These are phyloP conservation scores for Dasypus novemcinctus DNA, from an alignment of 2,113 vertebrate genomes.

Conservation along the genomic window DNA sequence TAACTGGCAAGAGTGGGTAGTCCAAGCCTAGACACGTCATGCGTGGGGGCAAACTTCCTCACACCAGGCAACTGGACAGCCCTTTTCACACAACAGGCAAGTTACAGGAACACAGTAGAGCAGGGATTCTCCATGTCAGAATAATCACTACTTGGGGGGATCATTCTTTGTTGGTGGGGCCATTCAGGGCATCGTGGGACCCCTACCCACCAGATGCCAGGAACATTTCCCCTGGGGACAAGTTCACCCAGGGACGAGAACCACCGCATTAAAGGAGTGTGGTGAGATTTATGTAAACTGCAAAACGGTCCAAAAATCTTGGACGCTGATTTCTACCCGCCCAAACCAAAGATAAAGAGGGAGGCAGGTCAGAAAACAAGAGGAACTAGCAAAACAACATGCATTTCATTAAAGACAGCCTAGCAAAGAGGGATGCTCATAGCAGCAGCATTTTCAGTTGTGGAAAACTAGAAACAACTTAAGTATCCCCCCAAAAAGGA, in stretches of 20 bases:
- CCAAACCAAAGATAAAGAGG: neutral
- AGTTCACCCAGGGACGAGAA: neutral
- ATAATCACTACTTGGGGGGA: rapidly evolving
- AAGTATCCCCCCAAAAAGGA: neutral
- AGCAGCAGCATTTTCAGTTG: rapidly evolving
- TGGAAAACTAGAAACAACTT: neutral
- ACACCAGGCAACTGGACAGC: rapidly evolving
- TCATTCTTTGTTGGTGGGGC: rapidly evolving
- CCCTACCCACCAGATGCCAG: neutral
- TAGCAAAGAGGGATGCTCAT: rapidly evolving
- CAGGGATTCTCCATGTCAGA: rapidly evolving
- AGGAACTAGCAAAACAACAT: rapidly evolving
- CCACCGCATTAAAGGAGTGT: rapidly evolving
- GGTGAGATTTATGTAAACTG: neutral
- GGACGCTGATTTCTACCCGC: neutral
- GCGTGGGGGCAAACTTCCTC: neutral
- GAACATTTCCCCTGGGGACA: neutral
- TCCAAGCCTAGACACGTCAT: rapidly evolving
- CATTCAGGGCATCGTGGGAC: neutral
- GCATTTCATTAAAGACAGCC: neutral
- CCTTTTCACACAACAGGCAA: rapidly evolving
- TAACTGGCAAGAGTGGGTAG: neutral
- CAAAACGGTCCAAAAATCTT: neutral
- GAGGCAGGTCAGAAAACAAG: neutral
- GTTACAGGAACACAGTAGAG: rapidly evolving